Base-by-base conservation (phyloP, 1,140 invertebrate genomes). In the Cyrtorhinus lividipennis region DNA sequence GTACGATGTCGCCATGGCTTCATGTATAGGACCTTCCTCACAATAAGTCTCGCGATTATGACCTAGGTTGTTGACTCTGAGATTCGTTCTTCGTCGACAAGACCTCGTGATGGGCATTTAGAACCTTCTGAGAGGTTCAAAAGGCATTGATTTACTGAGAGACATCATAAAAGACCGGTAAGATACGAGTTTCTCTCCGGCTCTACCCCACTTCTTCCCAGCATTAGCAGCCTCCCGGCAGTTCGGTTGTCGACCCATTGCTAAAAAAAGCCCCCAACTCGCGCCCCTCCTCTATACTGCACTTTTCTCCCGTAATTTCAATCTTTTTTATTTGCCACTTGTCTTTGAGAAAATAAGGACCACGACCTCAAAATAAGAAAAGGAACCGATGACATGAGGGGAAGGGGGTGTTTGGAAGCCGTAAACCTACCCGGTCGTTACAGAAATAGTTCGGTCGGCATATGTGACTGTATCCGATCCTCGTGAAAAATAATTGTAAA, bases 401-500 rank as follows among this genome's bases (percentile, higher is more conserved):
- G n/a, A n/a, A n/a, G n/a, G n/a, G n/a, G n/a, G 30, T 8, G 30
- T 38, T 38, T 38, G 10, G 20, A 53, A 53, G 48, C 20, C 10
- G 20, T 53, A 53, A 53, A 53, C 48, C 20, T 22, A 10, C 48
- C 12, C 10, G 48, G 12, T 12, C 10, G 48, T 53, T 53, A 53
- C 48, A 53, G 20, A 53, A 53, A 53, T 53, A 53, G 48, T 53
- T 53, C 12, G 48, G 48, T 15, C 48, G 48, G 20, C 48, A 53
- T 53, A 22, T 53, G 48, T 12, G 20, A 53, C 48, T 20, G 48
- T 15, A 53, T 15, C 48, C 48, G 48, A 53, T 53, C 48, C 48
- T 53, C 8, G 10, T 20, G 48, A 53, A 53, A 53, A 53, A 53
- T 53, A 53, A 53, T 53, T 10, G 48, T 53, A 53, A 53, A 53